A percentile compares a stretch with the other conserved stretches of the same genome.
Conservation (phyloP, 2,888 invertebrate species). For the Morpho deidamia region DNA sequence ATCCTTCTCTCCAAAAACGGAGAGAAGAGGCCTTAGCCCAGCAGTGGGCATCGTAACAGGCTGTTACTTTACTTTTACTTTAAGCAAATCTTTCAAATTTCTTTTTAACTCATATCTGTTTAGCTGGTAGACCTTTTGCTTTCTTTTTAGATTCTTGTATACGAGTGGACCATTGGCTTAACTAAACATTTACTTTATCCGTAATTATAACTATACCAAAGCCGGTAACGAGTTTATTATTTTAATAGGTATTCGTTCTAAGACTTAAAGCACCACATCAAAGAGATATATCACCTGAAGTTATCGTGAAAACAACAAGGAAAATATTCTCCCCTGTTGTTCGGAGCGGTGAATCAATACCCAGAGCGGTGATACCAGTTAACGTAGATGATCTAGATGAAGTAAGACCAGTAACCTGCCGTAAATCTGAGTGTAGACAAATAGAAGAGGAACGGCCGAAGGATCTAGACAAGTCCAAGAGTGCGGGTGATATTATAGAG, state of each 20-base stretch:
- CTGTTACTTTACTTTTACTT: too few species aligned
- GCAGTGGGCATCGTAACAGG: too few species aligned
- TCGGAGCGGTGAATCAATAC: conserved; percentile 73
- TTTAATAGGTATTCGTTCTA: conserved; percentile 56
- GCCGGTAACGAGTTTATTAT: neutral
- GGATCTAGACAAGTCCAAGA: conserved; percentile 39
- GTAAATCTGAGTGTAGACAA: conserved; percentile 26
- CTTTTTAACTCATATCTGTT: too few species aligned
- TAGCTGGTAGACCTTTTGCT: too few species aligned
- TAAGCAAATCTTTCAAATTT: too few species aligned
- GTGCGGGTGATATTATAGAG: conserved; percentile 57
- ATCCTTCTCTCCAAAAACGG: too few species aligned
- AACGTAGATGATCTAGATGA: conserved; percentile 60
- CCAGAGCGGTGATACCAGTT: conserved; percentile 71
- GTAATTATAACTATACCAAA: too few species aligned
- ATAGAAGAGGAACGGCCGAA: conserved; percentile 35
- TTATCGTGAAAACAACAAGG: conserved; percentile 88
- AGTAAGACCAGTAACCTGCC: conserved; percentile 39
- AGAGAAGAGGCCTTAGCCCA: too few species aligned
- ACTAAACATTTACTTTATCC: too few species aligned
- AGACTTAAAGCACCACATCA: conserved; percentile 63
- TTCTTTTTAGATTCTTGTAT: too few species aligned
- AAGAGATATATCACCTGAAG: conserved; percentile 74
- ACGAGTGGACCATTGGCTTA: too few species aligned
- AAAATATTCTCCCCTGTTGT: conserved; percentile 87